phyloP scores from a whole-genome alignment of 35 echinoderm and acorn worm genomes.

The Ptychodera flava region DNA sequence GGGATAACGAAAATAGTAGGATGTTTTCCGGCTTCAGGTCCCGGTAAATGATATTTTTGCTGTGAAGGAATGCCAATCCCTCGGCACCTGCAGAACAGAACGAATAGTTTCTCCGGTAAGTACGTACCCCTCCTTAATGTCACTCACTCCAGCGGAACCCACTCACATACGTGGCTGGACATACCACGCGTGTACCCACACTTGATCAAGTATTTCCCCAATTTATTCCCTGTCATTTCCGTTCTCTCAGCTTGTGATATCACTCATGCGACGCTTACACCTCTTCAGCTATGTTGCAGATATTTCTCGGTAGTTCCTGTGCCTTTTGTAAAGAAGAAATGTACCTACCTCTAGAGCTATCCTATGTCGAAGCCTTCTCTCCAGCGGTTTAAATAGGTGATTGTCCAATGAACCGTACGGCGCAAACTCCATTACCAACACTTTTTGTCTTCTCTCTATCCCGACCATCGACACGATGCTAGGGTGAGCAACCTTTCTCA shows the following conservation, averaged over 20 bases:
- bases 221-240: too few relatives aligned
- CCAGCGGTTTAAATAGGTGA: constrained; percentile 7
- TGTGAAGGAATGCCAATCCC: constrained; percentile 78
- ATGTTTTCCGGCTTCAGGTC: constrained; percentile 98
- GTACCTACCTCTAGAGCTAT: constrained; percentile 90
- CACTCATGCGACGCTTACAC: too few relatives aligned
- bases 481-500: constrained; percentile 77
- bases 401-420: constrained; percentile 55
- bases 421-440: constrained; percentile 79
- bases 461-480: constrained; percentile 81
- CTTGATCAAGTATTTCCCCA: too few relatives aligned
- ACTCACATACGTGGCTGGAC: too few relatives aligned
- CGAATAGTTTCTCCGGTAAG: too few relatives aligned
- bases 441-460: constrained; percentile 43
- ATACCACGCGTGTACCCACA: too few relatives aligned
- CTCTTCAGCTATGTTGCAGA: too few relatives aligned
- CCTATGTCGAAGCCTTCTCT: constrained; percentile 57
- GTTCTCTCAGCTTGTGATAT: too few relatives aligned
- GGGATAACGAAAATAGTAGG: constrained; percentile 71
- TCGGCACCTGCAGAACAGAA: constrained; percentile 97
- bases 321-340: too few relatives aligned
- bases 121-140: too few relatives aligned
- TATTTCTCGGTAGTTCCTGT: too few relatives aligned
- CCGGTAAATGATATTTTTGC: constrained; percentile 83
- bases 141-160: too few relatives aligned